These are phyloP conservation scores for Valencia hispanica DNA, from an alignment of 2,797 vertebrate species.

Conservation along the genomic window DNA sequence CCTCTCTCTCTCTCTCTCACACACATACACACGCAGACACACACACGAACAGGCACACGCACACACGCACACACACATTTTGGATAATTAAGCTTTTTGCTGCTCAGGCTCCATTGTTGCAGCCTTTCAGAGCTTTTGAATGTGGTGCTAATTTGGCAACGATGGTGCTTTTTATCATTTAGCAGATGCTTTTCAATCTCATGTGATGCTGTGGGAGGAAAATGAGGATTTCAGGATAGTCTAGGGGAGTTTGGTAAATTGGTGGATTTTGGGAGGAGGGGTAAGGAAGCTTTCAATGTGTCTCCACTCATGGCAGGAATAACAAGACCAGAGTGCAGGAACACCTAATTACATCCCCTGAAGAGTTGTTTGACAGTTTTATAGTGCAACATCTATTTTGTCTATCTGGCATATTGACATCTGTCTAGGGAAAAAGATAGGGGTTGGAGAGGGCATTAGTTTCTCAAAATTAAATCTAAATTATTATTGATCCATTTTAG, in stretches of 20 bases:
- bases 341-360: constrained; percentile 79
- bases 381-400: constrained; percentile 76
- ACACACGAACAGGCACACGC: neutral
- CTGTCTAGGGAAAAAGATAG: constrained; percentile 65
- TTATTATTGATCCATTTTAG: constrained; percentile 70
- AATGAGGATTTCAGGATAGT: constrained; percentile 68
- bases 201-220: constrained; percentile 60
- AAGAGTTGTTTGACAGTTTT: constrained; percentile 80
- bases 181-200: constrained; percentile 77
- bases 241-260: constrained; percentile 69
- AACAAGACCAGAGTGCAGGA: constrained; percentile 75
- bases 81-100: constrained; percentile 77
- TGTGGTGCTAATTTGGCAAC: constrained; percentile 79
- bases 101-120: constrained; percentile 80
- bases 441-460: constrained; percentile 53
- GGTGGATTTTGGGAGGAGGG: constrained; percentile 62
- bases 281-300: constrained; percentile 75
- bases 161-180: constrained; percentile 73
- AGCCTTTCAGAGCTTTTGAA: constrained; percentile 80
- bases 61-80: constrained; percentile 45
- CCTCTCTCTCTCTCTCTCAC: constrained; percentile 5
- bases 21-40: constrained; percentile 35
- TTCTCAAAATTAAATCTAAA: constrained; percentile 57
- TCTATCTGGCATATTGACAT: constrained; percentile 74
- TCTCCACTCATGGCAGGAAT: constrained; percentile 69